Evolutionary conservation across 2,888 invertebrate genomes (phyloP), one percentile per base, ranked within the genome.

Genomic region (Girardia tigrina): DNA sequence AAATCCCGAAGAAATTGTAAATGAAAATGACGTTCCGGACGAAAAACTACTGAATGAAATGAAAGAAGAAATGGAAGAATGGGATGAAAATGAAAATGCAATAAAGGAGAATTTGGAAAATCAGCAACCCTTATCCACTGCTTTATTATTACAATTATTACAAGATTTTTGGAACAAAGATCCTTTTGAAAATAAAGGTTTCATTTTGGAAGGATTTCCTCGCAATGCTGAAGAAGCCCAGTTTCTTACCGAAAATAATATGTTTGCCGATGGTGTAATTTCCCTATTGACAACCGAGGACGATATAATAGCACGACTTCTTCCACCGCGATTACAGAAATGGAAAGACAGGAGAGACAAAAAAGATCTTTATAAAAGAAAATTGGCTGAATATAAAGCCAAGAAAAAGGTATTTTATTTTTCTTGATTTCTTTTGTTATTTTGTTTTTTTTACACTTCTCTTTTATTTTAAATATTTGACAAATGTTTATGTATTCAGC

Each of bases 171-270:
- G 84, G 84, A 80, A 80, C n/a, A 81, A 81, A 77, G 83, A 84
- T 77, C 83, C 84, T 0, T 81, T 79, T 77, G 79, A 78, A 76
- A 82, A 81, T 0, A 82, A 82, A 42, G 84, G 84, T 0, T 84
- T 84, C 78, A 79, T 84, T 12, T 79, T 84, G 76, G 84, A 84
- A 77, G 84, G 83, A 23, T 85, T 83, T 77, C 84, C 84, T 2
- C 78, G 82, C 20, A 82, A 81, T 16, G 78, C 80, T 23, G 84
- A 83, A 6, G 84, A 85, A 76, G 80, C 80, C n/a, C 79, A 79
- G 6, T 83, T 80, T 78, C 75, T 84, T 75, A 79, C 80, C 1
- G 82, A 82, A 72, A 78, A 79, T 26, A 83, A 83, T 6, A 78
- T 83, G 73, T 83, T 81, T 78, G 83, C 83, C 0, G 84, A 84